Conservation (phyloP, 2,888 invertebrate species). For the Erannis defoliaria region DNA sequence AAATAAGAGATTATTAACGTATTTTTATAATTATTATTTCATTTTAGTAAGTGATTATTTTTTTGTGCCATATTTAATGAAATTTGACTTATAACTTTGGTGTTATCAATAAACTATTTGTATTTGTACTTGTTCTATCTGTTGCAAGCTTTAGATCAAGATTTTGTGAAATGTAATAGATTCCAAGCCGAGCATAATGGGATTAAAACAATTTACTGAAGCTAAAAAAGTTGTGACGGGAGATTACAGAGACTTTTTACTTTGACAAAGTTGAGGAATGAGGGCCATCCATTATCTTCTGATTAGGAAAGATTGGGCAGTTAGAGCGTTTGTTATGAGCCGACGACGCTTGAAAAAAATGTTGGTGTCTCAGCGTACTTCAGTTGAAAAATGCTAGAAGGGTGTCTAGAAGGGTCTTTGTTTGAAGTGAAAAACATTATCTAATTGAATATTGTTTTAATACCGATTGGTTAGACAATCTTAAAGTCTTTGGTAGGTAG, state of each 20-base stretch:
- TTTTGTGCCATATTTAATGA: no score
- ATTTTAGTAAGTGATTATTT: no score
- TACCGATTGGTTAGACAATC: no score
- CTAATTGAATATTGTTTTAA: no score
- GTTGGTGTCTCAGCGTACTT: background rate
- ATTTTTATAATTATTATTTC: no score
- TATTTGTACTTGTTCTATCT: background rate
- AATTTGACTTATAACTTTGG: no score
- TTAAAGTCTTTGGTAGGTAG: no score
- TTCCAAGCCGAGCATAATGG: slow-evolving; percentile 9
- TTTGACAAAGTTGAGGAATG: slow-evolving; percentile 29
- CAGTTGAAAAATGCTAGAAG: background rate
- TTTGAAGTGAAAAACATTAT: no score
- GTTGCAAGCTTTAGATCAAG: background rate
- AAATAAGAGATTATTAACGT: no score
- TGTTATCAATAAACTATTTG: no score
- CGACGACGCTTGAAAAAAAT: background rate
- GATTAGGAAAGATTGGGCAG: slow-evolving; percentile 29
- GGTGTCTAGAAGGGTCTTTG: no score
- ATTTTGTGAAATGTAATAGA: background rate
- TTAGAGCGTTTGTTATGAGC: slow-evolving; percentile 17
- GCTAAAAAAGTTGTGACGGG: slow-evolving; percentile 30
- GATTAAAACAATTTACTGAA: slow-evolving; percentile 33
- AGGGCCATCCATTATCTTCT: slow-evolving; percentile 33
- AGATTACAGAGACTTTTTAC: slow-evolving; percentile 29